phyloP scores from a whole-genome alignment of 1,140 invertebrate genomes.

The Drosophila varians region DNA sequence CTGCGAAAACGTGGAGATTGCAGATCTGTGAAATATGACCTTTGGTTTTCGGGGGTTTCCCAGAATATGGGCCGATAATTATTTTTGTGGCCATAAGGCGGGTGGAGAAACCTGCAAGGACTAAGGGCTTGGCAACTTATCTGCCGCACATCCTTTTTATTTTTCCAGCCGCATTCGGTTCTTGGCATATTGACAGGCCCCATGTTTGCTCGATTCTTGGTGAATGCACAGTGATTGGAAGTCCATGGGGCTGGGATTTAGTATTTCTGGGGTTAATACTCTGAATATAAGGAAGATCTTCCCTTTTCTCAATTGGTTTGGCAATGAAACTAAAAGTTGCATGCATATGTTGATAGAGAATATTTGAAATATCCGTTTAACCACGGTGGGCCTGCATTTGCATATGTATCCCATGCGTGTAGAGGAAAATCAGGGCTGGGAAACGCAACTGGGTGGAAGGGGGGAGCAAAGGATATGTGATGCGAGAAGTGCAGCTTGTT shows the following conservation, averaged over 20 bases:
- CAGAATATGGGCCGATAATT: constrained; percentile 21
- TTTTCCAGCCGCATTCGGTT: constrained; percentile 28
- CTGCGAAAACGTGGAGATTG: constrained; percentile 48
- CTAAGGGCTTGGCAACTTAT: neutral
- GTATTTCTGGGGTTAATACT: too few species aligned
- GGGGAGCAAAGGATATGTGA: constrained; percentile 2
- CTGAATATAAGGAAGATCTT: too few species aligned
- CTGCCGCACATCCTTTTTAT: constrained; percentile 8
- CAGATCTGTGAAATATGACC: constrained; percentile 38
- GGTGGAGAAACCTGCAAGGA: neutral
- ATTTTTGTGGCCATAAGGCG: neutral
- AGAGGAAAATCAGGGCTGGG: neutral
- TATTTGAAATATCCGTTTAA: neutral
- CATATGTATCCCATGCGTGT: constrained; percentile 18
- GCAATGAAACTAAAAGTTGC: neutral
- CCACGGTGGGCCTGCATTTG: constrained; percentile 20
- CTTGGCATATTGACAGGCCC: constrained; percentile 36
- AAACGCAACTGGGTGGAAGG: neutral
- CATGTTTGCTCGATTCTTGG: constrained; percentile 15
- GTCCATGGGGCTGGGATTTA: neutral
- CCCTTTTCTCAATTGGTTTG: too few species aligned
- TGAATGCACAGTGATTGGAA: neutral
- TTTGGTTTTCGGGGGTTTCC: neutral
- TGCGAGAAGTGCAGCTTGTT: constrained; percentile 53
- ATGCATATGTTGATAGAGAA: too few species aligned